phyloP scores from a whole-genome alignment of 2,113 vertebrate genomes.

The Parotia lawesii region DNA sequence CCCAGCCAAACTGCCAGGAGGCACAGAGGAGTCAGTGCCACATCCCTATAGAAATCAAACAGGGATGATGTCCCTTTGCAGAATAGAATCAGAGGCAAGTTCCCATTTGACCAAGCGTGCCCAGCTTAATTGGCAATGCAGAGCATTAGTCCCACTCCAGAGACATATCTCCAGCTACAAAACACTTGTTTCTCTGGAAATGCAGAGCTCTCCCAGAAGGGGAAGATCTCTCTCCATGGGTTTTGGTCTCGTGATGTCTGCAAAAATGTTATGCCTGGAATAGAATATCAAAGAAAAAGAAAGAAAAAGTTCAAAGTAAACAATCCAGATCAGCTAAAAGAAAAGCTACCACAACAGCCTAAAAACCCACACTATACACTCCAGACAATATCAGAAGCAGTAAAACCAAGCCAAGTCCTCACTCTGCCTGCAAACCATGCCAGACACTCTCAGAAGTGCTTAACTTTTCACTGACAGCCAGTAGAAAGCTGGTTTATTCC shows the following conservation, averaged over 20 bases:
- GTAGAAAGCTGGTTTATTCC: neutral
- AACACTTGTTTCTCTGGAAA: neutral
- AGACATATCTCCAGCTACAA: neutral
- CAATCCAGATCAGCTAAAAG: neutral
- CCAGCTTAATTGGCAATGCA: neutral
- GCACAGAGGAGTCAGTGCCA: neutral
- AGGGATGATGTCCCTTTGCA: neutral
- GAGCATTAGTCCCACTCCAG: neutral
- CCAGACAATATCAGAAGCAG: neutral
- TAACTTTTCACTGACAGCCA: neutral
- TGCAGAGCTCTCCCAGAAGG: neutral
- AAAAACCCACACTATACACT: neutral
- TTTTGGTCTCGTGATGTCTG: neutral
- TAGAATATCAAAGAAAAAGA: neutral
- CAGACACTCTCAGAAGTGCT: neutral
- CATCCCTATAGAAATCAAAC: neutral
- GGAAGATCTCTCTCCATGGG: neutral
- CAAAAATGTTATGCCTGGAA: neutral
- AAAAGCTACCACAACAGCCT: neutral
- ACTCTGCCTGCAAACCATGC: neutral
- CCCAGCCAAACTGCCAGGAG: neutral
- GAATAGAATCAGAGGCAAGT: rapidly evolving
- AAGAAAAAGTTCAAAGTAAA: neutral
- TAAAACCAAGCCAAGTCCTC: neutral
- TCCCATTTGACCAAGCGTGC: neutral